These are phyloP conservation scores for Alloplasta piceator DNA, from an alignment of 2,888 invertebrate genomes.

Conservation along the genomic window DNA sequence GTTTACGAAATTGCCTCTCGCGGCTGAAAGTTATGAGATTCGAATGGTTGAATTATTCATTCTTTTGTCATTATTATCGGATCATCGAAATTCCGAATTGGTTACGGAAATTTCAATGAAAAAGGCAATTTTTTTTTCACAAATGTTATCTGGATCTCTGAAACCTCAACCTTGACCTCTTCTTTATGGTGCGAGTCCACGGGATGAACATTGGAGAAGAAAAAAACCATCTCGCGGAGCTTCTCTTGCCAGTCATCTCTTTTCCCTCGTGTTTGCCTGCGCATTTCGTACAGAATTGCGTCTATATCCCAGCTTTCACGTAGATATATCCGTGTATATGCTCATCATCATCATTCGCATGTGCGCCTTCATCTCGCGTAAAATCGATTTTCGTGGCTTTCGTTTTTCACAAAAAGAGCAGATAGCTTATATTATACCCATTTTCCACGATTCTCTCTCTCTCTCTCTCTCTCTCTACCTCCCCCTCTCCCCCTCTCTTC, in stretches of 20 bases:
- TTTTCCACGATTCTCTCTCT: conserved; percentile 40
- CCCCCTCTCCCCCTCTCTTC: background rate
- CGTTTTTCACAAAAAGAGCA: conserved; percentile 41
- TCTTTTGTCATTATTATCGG: no score
- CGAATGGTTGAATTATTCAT: no score
- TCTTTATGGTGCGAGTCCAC: background rate
- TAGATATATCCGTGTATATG: no score
- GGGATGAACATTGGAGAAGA: background rate
- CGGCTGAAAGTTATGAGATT: no score
- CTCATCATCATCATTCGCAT: conserved; percentile 40
- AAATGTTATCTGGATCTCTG: conserved; percentile 14
- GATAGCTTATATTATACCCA: conserved; percentile 35
- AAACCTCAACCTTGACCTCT: conserved; percentile 32
- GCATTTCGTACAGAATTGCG: no score
- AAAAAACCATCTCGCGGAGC: background rate
- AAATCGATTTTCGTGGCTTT: conserved; percentile 55
- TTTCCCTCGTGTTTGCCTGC: no score
- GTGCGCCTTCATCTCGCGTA: background rate
- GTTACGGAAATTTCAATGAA: no score
- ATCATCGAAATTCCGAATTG: no score
- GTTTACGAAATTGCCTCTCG: no score
- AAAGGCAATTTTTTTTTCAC: background rate
- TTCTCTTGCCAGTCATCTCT: no score
- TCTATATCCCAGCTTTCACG: no score
- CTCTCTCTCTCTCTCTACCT: background rate